These are phyloP conservation scores for Neodiprion pinetum DNA, from an alignment of 1,140 invertebrate species.

Conservation along the genomic window DNA sequence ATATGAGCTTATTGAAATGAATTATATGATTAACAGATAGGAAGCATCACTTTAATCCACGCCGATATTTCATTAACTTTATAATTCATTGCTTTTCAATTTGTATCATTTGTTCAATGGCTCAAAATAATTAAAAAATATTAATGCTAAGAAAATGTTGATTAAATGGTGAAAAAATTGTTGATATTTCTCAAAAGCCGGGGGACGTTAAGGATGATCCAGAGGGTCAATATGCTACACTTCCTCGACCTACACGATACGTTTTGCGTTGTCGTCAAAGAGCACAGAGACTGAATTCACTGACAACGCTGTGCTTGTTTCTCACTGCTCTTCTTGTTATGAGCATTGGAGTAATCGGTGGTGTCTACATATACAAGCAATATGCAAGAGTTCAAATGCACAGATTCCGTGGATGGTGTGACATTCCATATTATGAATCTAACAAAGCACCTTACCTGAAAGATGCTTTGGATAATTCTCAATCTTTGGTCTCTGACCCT, in stretches of 20 bases:
- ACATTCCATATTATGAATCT: conserved; percentile 67
- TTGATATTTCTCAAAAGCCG: conserved; percentile 22
- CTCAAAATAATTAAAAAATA: too few relatives aligned
- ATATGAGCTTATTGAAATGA: too few relatives aligned
- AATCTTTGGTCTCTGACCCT: conserved; percentile 46
- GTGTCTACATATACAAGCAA: conserved; percentile 79
- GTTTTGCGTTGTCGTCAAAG: conserved; percentile 26
- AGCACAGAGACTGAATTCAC: conserved; percentile 64
- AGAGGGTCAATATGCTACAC: conserved; percentile 46
- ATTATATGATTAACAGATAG: too few relatives aligned
- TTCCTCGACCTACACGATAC: background rate
- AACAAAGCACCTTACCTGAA: conserved; percentile 47
- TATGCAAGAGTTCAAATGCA: conserved; percentile 69
- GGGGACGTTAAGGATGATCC: conserved; percentile 47
- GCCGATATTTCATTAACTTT: too few relatives aligned
- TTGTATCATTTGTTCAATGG: too few relatives aligned
- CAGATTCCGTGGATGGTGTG: conserved; percentile 71
- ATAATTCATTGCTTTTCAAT: too few relatives aligned
- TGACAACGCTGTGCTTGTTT: conserved; percentile 75
- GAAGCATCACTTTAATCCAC: too few relatives aligned
- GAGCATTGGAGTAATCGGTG: conserved; percentile 77
- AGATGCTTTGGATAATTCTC: conserved; percentile 44
- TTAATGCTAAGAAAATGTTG: too few relatives aligned
- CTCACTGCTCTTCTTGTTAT: conserved; percentile 76
- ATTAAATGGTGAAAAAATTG: too few relatives aligned